Conservation (phyloP, 2,113 vertebrate genomes). For the Archilochus colubris region DNA sequence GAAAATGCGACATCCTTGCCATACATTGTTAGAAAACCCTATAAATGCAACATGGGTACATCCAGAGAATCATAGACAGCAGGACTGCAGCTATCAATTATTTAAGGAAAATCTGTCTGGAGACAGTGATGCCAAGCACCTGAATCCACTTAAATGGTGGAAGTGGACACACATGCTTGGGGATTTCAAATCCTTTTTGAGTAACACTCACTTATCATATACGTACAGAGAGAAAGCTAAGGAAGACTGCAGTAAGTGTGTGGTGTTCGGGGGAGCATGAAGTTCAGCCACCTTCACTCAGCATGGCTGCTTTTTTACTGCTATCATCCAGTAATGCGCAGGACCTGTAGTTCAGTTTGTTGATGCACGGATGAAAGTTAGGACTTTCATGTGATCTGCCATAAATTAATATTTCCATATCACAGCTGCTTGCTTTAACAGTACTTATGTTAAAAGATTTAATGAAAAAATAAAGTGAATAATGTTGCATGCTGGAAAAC, state of each 20-base stretch:
- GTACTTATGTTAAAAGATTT: background rate
- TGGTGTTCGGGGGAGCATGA: background rate
- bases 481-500: background rate
- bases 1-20: conserved; percentile 13
- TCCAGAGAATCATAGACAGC: conserved; percentile 27
- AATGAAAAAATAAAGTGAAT: conserved; percentile 55
- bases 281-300: background rate
- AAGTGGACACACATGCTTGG: conserved; percentile 55
- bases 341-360: background rate
- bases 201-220: conserved; percentile 59
- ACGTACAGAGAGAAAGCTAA: conserved; percentile 31
- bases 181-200: conserved; percentile 66
- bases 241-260: background rate
- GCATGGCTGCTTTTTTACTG: background rate
- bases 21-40: background rate
- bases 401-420: background rate
- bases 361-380: background rate
- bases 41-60: conserved; percentile 14
- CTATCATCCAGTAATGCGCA: background rate
- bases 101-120: conserved; percentile 39
- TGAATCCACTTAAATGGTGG: conserved; percentile 67
- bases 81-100: conserved; percentile 47
- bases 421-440: conserved; percentile 18
- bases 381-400: background rate
- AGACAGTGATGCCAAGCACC: conserved; percentile 70